Evolutionary conservation across 1,140 invertebrate species (phyloP), one percentile per base, ranked within the genome.

Genomic region (Pachypeltis micranthus): DNA sequence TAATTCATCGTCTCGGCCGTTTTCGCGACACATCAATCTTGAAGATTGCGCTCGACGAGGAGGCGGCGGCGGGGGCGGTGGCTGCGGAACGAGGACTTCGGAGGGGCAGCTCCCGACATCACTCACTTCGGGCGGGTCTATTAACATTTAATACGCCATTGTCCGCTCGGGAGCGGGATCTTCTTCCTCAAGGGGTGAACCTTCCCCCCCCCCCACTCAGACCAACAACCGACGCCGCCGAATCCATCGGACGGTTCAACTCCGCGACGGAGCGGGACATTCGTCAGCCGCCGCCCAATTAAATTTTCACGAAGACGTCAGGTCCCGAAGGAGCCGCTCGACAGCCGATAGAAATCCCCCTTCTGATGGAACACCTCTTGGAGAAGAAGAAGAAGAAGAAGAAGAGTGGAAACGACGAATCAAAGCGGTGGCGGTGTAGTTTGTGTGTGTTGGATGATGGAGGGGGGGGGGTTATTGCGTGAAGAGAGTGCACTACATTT

Each of bases 1-100:
- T 63, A 63, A 59, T 63, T 63, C 62, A 63, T 63, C n/a, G 4
- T 1, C 2, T 16, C 34, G 62, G 62, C 57, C 55, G 54, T n/a
- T 24, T 31, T 23, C 34, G 59, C 59, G 59, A 61, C 59, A 57
- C 62, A 63, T 63, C 62, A 63, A 63, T 63, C 62, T 63, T 63
- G 39, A 29, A 63, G 62, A 63, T 63, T 63, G 62, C 59, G 55
- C 57, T 31, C 57, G 29, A 31, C n/a, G 28, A 14, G 47, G 16
- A 39, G 31, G 7, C 7, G 31, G 7, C 16, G 31, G 31, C 16
- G 31, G 31, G 31, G 31, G 31, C 31, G 7, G 47, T 16, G 21
- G 47, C 47, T 16, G 47, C 12, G 12, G 10, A 10, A 4, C 47
- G 12, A 4, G 27, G 27, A n/a, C 29, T 25, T 28, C 25, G n/a